A percentile compares a stretch with the other conserved stretches of the same genome.
These are phyloP conservation scores for Chelidonichthys spinosus DNA, from an alignment of 2,797 vertebrate genomes.

Conservation along the genomic window DNA sequence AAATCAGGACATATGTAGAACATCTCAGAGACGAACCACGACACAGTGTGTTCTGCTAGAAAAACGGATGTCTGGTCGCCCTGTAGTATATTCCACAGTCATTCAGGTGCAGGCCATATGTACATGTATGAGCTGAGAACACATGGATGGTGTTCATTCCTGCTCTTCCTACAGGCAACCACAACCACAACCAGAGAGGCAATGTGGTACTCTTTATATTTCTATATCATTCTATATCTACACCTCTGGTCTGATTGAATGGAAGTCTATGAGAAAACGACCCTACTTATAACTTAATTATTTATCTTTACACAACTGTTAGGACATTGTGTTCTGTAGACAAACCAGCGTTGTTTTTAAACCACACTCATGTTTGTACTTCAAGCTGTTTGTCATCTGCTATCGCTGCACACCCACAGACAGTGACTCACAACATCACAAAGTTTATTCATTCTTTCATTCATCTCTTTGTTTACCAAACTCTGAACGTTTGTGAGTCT, in stretches of 20 bases:
- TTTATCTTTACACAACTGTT: no score
- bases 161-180: not conserved
- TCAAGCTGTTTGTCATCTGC: constrained; percentile 56
- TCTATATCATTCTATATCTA: not conserved
- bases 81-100: not conserved
- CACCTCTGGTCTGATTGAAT: no score
- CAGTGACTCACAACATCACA: constrained; percentile 54
- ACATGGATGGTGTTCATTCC: not conserved
- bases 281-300: no score
- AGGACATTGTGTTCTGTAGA: no score
- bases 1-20: constrained; percentile 23
- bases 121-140: not conserved
- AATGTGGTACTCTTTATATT: not conserved
- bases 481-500: constrained; percentile 6
- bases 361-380: constrained; percentile 46
- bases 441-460: constrained; percentile 14
- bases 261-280: no score
- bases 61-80: not conserved
- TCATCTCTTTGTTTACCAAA: constrained; percentile 24
- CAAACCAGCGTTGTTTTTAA: no score
- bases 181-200: not conserved
- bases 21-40: constrained; percentile 12
- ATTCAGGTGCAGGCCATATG: constrained; percentile 22
- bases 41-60: constrained; percentile 2
- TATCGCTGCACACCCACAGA: constrained; percentile 36